Percentiles rank a stretch among this genome's conserved stretches.
These are phyloP conservation scores for Drosophila setosimentum DNA, from an alignment of 2,888 invertebrate species.

Conservation along the genomic window DNA sequence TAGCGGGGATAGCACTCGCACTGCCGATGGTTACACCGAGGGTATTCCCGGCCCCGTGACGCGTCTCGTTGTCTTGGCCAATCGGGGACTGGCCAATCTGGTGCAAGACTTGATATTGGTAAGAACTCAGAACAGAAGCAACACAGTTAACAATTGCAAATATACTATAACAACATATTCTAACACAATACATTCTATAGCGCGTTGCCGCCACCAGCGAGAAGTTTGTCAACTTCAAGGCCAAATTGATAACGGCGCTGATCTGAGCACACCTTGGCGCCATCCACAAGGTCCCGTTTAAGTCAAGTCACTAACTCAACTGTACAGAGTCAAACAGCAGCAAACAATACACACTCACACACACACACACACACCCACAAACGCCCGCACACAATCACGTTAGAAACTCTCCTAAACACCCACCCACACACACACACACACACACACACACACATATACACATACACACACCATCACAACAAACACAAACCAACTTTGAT, in stretches of 20 bases:
- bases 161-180: neutral
- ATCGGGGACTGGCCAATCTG: constrained; percentile 94
- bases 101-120: constrained; percentile 95
- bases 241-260: constrained; percentile 94
- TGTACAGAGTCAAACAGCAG: constrained; percentile 70
- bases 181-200: constrained; percentile 84
- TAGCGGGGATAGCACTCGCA: constrained; percentile 86
- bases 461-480: constrained; percentile 18
- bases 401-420: constrained; percentile 23
- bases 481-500: constrained; percentile 14
- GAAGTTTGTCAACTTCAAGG: constrained; percentile 96
- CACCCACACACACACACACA: constrained; percentile 16
- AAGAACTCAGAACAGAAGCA: constrained; percentile 76
- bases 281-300: constrained; percentile 52
- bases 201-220: constrained; percentile 95
- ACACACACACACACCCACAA: constrained; percentile 5
- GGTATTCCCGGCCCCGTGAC: constrained; percentile 95
- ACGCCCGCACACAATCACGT: constrained; percentile 13
- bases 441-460: constrained; percentile 1
- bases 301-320: constrained; percentile 71
- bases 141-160: neutral
- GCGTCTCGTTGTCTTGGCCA: constrained; percentile 93
- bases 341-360: constrained; percentile 11
- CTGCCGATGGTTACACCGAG: constrained; percentile 89
- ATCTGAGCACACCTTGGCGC: constrained; percentile 87